Percentiles rank a stretch among this genome's conserved stretches.
These are phyloP conservation scores for Aurelia sp. DNA, from an alignment of 30 jellyfish, hydroid and myxozoan genomes.

Conservation along the genomic window DNA sequence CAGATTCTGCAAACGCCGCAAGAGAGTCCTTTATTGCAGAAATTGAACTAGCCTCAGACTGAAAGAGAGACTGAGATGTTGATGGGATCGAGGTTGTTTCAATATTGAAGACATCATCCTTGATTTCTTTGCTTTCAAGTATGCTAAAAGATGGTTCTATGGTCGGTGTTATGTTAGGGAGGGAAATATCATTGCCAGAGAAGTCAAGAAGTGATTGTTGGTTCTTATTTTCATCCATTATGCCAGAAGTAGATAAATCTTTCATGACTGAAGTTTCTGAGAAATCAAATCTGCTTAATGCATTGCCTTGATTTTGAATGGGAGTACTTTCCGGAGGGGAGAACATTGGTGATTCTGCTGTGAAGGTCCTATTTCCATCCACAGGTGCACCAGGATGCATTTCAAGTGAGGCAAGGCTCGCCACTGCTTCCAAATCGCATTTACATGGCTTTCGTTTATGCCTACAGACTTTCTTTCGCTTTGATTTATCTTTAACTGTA, in stretches of 20 bases:
- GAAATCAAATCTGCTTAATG: slow-evolving; percentile 3
- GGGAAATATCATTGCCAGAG: not conserved
- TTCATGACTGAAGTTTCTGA: not conserved
- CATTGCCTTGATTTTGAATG: not conserved
- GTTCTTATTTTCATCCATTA: not conserved
- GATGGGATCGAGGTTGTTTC: not conserved
- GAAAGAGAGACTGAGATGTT: not conserved
- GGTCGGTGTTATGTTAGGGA: too few relatives aligned
- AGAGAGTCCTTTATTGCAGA: slow-evolving; percentile 18
- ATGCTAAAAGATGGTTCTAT: slow-evolving; percentile 53
- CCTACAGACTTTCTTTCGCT: slow-evolving; percentile 6
- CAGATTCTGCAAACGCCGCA: slow-evolving; percentile 2
- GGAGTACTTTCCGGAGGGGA: not conserved
- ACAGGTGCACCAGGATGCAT: not conserved
- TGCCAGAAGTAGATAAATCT: not conserved
- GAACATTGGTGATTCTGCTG: not conserved
- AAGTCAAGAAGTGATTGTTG: not conserved
- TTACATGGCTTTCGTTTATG: slow-evolving; percentile 58
- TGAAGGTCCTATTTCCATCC: not conserved
- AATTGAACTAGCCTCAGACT: not conserved
- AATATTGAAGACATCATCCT: not conserved
- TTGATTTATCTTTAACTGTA: not conserved
- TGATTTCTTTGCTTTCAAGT: slow-evolving; percentile 48
- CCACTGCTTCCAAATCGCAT: slow-evolving; percentile 19
- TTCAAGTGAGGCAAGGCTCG: not conserved